These are phyloP conservation scores for Thaumatotibia leucotreta DNA, from an alignment of 1,140 invertebrate species.

Conservation along the genomic window DNA sequence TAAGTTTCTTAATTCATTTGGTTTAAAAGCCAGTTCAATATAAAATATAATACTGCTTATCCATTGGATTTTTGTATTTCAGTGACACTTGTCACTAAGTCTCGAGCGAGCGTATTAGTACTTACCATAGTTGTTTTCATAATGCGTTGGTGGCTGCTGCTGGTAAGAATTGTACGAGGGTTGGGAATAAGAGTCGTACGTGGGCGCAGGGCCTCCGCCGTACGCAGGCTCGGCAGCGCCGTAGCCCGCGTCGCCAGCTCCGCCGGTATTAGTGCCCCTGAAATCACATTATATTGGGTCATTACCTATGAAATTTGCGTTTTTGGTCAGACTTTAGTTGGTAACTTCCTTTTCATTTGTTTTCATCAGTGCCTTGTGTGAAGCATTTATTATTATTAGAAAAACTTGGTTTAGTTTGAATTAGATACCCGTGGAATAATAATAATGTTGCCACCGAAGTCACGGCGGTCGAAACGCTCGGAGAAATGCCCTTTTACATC, in stretches of 20 bases:
- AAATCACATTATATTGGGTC: not conserved
- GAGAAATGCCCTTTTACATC: too few relatives aligned
- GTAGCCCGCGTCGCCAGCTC: constrained; percentile 58
- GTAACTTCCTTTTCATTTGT: too few relatives aligned
- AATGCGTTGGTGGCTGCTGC: constrained; percentile 52
- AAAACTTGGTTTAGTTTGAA: too few relatives aligned
- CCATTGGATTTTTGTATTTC: not conserved
- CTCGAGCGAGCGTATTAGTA: constrained; percentile 17
- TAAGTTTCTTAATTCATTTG: not conserved
- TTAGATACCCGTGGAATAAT: too few relatives aligned
- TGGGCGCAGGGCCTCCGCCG: constrained; percentile 46
- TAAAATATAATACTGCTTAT: not conserved
- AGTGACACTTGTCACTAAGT: not conserved
- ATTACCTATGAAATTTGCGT: too few relatives aligned
- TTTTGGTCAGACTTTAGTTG: too few relatives aligned
- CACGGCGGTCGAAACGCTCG: too few relatives aligned
- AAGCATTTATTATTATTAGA: too few relatives aligned
- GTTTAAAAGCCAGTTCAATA: not conserved
- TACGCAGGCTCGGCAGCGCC: constrained; percentile 51
- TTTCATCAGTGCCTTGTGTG: too few relatives aligned
- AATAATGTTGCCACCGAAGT: too few relatives aligned
- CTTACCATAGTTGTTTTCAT: constrained; percentile 59
- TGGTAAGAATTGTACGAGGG: constrained; percentile 60
- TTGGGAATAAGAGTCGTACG: constrained; percentile 60
- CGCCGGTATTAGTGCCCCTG: constrained; percentile 31